These are phyloP conservation scores for Thomomys bottae DNA, from an alignment of 2,113 vertebrate species.

Conservation along the genomic window DNA sequence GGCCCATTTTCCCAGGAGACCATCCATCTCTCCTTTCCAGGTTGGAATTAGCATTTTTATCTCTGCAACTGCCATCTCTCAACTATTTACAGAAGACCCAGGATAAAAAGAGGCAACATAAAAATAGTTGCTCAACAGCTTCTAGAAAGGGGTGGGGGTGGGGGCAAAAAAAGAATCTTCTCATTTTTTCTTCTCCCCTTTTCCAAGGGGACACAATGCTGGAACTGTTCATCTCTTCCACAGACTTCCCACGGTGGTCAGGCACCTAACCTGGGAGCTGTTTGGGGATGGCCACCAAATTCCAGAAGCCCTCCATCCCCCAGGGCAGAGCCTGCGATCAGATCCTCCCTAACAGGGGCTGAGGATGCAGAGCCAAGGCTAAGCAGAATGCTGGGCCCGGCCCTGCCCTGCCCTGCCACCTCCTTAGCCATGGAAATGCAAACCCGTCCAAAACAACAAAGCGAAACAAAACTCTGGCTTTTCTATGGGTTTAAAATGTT, in stretches of 20 bases:
- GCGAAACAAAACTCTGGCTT: constrained; percentile 5
- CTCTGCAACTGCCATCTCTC: constrained; percentile 66
- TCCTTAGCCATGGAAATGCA: neutral
- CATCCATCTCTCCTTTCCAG: neutral
- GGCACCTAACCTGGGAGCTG: neutral
- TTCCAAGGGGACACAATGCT: neutral
- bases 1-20: neutral
- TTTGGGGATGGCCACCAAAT: neutral
- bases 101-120: constrained; percentile 75
- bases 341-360: neutral
- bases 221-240: neutral
- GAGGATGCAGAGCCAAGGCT: neutral
- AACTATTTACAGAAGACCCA: constrained; percentile 75
- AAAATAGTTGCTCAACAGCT: constrained; percentile 73
- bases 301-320: neutral
- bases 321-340: neutral
- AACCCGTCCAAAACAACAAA: neutral
- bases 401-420: neutral
- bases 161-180: constrained; percentile 10
- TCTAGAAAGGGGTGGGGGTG: constrained; percentile 26
- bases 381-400: rapidly evolving
- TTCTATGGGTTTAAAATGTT: constrained; percentile 41
- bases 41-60: constrained; percentile 66
- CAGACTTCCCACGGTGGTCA: neutral
- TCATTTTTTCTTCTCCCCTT: constrained; percentile 41